Evolutionary conservation across 2,888 invertebrate species (phyloP), one percentile per base, ranked within the genome.

Genomic region (Schizaphis graminum): DNA sequence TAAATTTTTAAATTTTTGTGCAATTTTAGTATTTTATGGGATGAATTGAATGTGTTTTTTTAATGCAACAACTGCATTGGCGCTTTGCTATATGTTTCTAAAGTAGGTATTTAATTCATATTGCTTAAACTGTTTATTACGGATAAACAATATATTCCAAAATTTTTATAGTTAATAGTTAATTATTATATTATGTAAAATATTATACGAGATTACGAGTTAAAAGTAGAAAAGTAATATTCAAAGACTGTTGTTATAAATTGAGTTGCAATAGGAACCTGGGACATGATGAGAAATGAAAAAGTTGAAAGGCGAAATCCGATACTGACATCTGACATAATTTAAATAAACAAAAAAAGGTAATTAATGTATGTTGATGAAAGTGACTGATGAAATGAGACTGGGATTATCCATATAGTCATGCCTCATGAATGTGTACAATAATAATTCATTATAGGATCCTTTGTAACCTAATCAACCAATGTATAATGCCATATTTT

Each of bases 381-480:
- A 49, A 77, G 44, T 77, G 77, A 77, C 77, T 49, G 77, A 77
- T 91, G 77, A 53, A 41, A 91, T 41, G 26, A 28, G 53, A 91
- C 49, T 53, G 28, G n/a, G 77, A 67, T 21, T 89, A 89, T 47
- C 47, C 61, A 44, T 56, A 89, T 3, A 86, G 47, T 11, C 11
- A 67, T 67, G 67, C 67, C n/a, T 67, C 53, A 57, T 91, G 57
- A 56, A 86, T 49, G 3, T n/a, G 35, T 49, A 87, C 35, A 89
- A 90, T 67, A 67, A 47, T 91, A 24, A 53, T 92, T 92, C 67
- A 88, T 92, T 77, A 21, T 53, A 53, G 53, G 67, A 49, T 88
- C 53, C 88, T 92, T 92, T 88, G 88, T 92, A 88, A 88, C 41
- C 49, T 44, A 88, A 88, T 88, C 92, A 41, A 92, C 88, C 87